Percentiles rank a stretch among this genome's conserved stretches.
These are phyloP conservation scores for Notodonta ziczac DNA, from an alignment of 2,888 invertebrate species.

Conservation along the genomic window DNA sequence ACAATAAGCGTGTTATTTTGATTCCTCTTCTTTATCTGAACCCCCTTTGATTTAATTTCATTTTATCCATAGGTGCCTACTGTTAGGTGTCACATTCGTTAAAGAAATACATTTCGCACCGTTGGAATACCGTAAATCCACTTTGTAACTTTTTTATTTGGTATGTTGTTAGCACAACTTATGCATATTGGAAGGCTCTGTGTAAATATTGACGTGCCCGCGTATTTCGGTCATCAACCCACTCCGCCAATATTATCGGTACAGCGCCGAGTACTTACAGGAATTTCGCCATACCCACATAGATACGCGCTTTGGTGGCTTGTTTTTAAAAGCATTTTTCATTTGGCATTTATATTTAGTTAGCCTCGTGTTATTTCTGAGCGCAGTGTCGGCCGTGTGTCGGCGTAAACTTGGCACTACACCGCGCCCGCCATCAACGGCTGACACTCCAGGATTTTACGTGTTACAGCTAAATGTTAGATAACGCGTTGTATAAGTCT, in stretches of 20 bases:
- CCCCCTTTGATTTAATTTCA: too few species aligned
- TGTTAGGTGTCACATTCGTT: neutral
- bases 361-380: conserved; percentile 71
- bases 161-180: conserved; percentile 43
- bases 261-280: neutral
- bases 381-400: conserved; percentile 46
- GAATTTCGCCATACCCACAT: conserved; percentile 9
- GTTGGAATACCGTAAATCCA: conserved; percentile 5
- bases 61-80: too few species aligned
- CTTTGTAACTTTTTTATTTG: conserved; percentile 25
- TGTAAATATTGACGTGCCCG: conserved; percentile 49
- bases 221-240: conserved; percentile 33
- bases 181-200: conserved; percentile 40
- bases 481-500: conserved; percentile 69
- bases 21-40: too few species aligned
- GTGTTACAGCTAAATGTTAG: conserved; percentile 51
- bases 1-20: too few species aligned
- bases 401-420: conserved; percentile 75
- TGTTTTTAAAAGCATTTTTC: conserved; percentile 21
- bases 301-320: conserved; percentile 12
- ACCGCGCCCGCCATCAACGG: conserved; percentile 52
- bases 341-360: conserved; percentile 46
- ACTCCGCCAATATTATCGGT: conserved; percentile 9
- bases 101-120: neutral
- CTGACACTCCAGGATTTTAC: conserved; percentile 54